A percentile compares a stretch with the other conserved stretches of the same genome.
Conservation (phyloP, 2,888 invertebrate species). For the Oxytorus armatus region DNA sequence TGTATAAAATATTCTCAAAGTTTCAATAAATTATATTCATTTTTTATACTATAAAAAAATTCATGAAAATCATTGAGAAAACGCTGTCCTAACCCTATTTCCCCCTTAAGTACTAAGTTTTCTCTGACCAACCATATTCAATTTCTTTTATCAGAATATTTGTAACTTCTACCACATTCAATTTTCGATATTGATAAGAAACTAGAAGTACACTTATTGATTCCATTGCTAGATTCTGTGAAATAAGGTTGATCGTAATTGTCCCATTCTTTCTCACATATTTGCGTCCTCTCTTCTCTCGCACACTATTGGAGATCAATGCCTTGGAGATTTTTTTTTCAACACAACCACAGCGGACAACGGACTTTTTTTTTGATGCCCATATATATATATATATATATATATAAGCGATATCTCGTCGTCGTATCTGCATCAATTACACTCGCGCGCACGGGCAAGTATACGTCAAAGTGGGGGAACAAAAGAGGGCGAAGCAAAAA, state of each 20-base stretch:
- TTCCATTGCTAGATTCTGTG: not conserved
- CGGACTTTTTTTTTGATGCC: conserved; percentile 56
- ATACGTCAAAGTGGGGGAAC: conserved; percentile 18
- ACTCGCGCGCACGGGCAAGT: conserved; percentile 46
- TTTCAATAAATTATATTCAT: too few species aligned
- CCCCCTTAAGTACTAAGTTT: too few species aligned
- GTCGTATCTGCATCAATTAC: conserved; percentile 70
- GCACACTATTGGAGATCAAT: conserved; percentile 6
- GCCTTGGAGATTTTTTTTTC: conserved; percentile 47
- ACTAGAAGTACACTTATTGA: not conserved
- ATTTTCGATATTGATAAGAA: not conserved
- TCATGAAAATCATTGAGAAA: too few species aligned
- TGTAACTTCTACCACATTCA: too few species aligned
- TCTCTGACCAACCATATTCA: too few species aligned
- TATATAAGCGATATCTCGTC: conserved; percentile 60
- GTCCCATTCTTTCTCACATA: not conserved
- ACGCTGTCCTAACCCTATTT: too few species aligned
- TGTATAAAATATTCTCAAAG: too few species aligned
- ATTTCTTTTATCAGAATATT: too few species aligned
- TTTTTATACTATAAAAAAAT: too few species aligned
- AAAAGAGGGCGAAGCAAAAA: conserved; percentile 26
- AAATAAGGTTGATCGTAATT: not conserved
- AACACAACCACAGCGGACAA: conserved; percentile 57
- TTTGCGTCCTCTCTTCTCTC: not conserved
- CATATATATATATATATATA: conserved; percentile 46